phyloP scores from a whole-genome alignment of 2,888 invertebrate genomes.

The Ornithoptera alexandrae region DNA sequence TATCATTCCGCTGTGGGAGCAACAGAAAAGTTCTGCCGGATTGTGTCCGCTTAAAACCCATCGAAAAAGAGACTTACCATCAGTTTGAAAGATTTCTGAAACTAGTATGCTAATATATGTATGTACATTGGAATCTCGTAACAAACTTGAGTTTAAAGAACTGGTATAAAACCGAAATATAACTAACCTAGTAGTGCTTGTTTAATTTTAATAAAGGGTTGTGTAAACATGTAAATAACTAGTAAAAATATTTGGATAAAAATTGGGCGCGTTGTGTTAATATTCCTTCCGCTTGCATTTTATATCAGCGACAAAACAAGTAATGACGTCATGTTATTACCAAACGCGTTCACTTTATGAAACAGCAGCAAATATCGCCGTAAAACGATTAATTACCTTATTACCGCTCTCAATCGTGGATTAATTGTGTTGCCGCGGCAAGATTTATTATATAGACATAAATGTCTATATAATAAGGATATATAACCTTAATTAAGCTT shows the following conservation, averaged over 20 bases:
- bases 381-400: conserved; percentile 22
- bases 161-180: background rate
- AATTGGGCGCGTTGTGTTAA: background rate
- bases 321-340: conserved; percentile 19
- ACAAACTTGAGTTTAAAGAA: too few relatives aligned
- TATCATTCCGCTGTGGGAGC: too few relatives aligned
- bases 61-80: too few relatives aligned
- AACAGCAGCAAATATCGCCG: conserved; percentile 13
- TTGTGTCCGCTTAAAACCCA: too few relatives aligned
- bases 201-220: background rate
- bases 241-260: background rate
- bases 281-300: conserved; percentile 1
- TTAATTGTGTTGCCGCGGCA: conserved; percentile 13
- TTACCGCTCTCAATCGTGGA: conserved; percentile 15
- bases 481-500: background rate
- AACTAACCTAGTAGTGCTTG: background rate
- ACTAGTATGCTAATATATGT: too few relatives aligned
- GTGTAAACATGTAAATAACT: background rate
- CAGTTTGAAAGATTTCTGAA: too few relatives aligned
- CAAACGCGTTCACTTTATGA: conserved; percentile 14
- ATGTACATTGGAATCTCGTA: too few relatives aligned
- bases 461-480: background rate
- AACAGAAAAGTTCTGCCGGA: too few relatives aligned
- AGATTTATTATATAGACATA: conserved; percentile 6
- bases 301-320: conserved; percentile 1